A percentile compares a stretch with the other conserved stretches of the same genome.
phyloP scores from a whole-genome alignment of 2,888 invertebrate genomes.

The Sarcophaga caerulescens region DNA sequence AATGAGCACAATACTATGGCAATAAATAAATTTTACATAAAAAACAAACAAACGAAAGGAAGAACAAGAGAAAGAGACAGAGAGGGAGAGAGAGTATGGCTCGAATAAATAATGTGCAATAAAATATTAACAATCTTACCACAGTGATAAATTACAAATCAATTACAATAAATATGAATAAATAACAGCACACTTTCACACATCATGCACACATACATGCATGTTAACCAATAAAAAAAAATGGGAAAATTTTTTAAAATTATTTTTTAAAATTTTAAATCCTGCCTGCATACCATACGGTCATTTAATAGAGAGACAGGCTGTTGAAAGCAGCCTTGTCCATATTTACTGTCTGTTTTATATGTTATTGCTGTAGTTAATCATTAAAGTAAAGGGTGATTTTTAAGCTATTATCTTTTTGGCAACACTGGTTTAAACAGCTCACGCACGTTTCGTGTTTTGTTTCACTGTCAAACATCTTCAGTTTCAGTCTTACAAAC shows the following conservation, averaged over 20 bases:
- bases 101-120: not conserved
- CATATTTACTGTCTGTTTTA: not conserved
- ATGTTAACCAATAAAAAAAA: not conserved
- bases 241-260: not conserved
- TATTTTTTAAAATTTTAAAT: not conserved
- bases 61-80: no score
- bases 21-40: conserved; percentile 15
- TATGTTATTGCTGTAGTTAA: not conserved
- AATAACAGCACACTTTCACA: not conserved
- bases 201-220: not conserved
- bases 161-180: conserved; percentile 44
- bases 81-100: not conserved
- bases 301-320: no score
- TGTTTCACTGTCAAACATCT: no score
- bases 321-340: not conserved
- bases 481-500: no score
- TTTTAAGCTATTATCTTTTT: no score
- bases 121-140: conserved; percentile 39
- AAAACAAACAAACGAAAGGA: not conserved
- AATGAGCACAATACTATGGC: conserved; percentile 31
- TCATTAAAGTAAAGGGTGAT: not conserved
- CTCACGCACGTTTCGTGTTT: no score
- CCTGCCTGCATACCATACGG: not conserved
- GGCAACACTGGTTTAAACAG: no score
- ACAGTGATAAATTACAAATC: conserved; percentile 57